phyloP scores from a whole-genome alignment of 1,140 invertebrate species.

The Lucilia cuprina region DNA sequence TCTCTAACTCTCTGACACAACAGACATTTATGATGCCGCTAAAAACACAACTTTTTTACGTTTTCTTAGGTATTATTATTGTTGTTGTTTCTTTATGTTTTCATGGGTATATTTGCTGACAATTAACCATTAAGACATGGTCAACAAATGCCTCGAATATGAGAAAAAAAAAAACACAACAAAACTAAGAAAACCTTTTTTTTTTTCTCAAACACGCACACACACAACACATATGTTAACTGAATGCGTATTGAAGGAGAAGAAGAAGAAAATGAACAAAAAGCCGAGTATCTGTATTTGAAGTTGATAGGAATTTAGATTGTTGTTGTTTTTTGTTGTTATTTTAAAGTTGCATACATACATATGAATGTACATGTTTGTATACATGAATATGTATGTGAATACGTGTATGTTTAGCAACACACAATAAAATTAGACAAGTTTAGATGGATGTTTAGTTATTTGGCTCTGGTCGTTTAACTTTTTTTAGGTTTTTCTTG shows the following conservation, averaged over 20 bases:
- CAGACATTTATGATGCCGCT: slow-evolving; percentile 30
- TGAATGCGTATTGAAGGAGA: neutral
- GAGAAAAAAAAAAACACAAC: neutral
- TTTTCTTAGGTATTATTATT: neutral
- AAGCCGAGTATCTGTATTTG: neutral
- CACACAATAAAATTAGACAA: slow-evolving; percentile 1
- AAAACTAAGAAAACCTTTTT: slow-evolving; percentile 8
- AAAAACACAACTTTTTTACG: slow-evolving; percentile 15
- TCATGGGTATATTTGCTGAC: slow-evolving; percentile 24
- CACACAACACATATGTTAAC: neutral
- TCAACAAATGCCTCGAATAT: neutral
- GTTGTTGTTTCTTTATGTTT: neutral
- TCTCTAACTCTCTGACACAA: neutral
- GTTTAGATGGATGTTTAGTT: slow-evolving; percentile 6
- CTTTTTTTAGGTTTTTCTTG: neutral
- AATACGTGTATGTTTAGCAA: neutral
- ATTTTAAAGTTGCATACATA: neutral
- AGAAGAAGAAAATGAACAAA: neutral
- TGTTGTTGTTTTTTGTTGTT: neutral
- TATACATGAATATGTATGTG: neutral
- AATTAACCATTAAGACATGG: slow-evolving; percentile 31
- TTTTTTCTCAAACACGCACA: neutral
- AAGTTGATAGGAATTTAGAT: neutral
- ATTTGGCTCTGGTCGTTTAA: neutral
- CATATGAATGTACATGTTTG: neutral